Base-by-base conservation (phyloP, 2,113 vertebrate species). In the Synchiropus splendidus region DNA sequence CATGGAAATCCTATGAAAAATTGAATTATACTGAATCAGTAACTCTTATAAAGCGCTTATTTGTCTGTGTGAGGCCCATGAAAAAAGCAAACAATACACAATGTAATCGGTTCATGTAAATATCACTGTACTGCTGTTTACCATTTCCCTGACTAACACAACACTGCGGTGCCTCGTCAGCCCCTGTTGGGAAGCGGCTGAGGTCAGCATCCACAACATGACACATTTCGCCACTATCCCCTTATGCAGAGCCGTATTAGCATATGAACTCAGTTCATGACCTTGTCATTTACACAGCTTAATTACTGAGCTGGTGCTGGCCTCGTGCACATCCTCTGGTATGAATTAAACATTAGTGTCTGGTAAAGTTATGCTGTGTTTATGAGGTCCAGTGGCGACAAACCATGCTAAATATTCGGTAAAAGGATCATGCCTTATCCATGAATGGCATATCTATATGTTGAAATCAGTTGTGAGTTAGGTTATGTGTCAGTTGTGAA, bases 191-290 rank as follows among this genome's bases (percentile, higher is more conserved):
- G 60, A 48, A 54, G 50, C 43, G 64, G 77, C 81, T 80, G 77
- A 80, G 68, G 75, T 83, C 78, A 83, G 79, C 81, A 67, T 62
- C 51, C 54, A 36, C 60, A 54, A 50, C 67, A 53, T 10, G 57
- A 70, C 66, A 68, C 58, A 59, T 45, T 45, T 58, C 18, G 54
- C 58, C 53, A 56, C 58, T 49, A 34, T 64, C 70, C 59, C 38
- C 65, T 68, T 68, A 58, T 67, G 56, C 65, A 66, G 65, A 67
- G 30, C 27, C 8, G 11, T 60, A 84, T 85, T 82, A 81, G 59
- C 79, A 84, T 82, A 75, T 74, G 73, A 77, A 84, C 75, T 75
- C 76, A 72, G 74, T 83, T 83, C 83, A 82, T 80, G 78, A 82
- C 80, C 78, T 78, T 84, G 76, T 80, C 75, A 78, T 82, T 76